Percentiles rank a stretch among this genome's conserved stretches.
phyloP scores from a whole-genome alignment of 2,797 vertebrate species.

The Poecilia picta region DNA sequence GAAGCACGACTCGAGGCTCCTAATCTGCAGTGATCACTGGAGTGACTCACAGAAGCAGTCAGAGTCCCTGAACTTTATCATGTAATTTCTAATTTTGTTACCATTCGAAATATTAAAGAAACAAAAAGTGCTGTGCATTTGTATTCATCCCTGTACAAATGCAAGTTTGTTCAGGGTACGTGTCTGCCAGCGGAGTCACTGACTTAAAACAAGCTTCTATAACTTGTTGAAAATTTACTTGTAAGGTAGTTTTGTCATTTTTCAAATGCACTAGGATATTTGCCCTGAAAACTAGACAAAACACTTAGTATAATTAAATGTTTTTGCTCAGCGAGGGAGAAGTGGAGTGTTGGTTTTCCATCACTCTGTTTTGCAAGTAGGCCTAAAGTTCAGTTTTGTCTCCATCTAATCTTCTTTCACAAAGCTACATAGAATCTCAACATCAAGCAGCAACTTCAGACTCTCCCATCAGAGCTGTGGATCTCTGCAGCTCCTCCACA shows the following conservation, averaged over 20 bases:
- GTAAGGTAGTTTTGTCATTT: background rate
- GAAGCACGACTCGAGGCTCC: slow-evolving; percentile 30
- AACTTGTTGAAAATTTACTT: too few species aligned
- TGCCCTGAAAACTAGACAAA: too few species aligned
- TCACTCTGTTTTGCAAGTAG: background rate
- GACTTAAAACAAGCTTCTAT: too few species aligned
- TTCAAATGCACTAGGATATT: background rate
- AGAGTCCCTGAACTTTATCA: background rate
- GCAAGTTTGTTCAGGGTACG: background rate
- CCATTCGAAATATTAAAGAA: background rate
- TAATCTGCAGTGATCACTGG: slow-evolving; percentile 30
- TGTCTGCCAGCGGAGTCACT: background rate
- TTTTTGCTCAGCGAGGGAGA: background rate
- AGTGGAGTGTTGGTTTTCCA: background rate
- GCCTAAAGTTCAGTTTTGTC: background rate
- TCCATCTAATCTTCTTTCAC: background rate
- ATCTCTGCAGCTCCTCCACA: background rate
- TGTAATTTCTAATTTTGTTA: background rate
- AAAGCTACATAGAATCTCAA: background rate
- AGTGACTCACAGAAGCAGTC: background rate
- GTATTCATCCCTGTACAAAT: background rate
- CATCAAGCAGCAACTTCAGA: background rate
- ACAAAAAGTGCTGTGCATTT: background rate
- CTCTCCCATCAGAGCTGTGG: background rate
- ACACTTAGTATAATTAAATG: too few species aligned